A percentile compares a stretch with the other conserved stretches of the same genome.
These are phyloP conservation scores for Amiota communis DNA, from an alignment of 2,888 invertebrate genomes.

Conservation along the genomic window DNA sequence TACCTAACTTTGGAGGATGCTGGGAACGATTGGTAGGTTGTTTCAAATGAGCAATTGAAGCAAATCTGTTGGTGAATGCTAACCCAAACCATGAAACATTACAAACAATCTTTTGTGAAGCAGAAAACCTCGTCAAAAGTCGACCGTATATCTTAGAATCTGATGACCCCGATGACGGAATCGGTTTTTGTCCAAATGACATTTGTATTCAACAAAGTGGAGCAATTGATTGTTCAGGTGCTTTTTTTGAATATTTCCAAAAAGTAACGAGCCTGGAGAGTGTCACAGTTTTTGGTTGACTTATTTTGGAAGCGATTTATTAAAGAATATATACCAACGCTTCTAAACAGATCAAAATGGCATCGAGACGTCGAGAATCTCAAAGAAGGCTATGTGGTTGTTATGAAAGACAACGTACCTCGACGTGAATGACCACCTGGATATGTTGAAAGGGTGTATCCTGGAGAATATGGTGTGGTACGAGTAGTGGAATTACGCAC, in stretches of 20 bases:
- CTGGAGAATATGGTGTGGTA: too few relatives aligned
- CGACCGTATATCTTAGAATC: conserved; percentile 33
- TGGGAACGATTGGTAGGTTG: conserved; percentile 52
- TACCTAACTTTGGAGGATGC: conserved; percentile 44
- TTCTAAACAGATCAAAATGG: too few relatives aligned
- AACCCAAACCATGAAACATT: conserved; percentile 46
- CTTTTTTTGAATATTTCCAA: conserved; percentile 18
- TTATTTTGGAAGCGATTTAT: too few relatives aligned
- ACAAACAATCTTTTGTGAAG: conserved; percentile 35
- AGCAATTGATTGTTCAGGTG: conserved; percentile 24
- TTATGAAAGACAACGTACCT: too few relatives aligned
- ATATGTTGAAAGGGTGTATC: too few relatives aligned
- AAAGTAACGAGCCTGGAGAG: conserved; percentile 31
- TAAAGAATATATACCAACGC: too few relatives aligned
- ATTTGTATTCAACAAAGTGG: conserved; percentile 21
- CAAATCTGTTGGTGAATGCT: conserved; percentile 37
- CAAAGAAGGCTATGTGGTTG: too few relatives aligned
- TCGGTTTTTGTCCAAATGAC: conserved; percentile 30
- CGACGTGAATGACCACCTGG: too few relatives aligned
- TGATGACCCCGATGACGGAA: conserved; percentile 32
- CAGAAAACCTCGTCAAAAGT: conserved; percentile 36
- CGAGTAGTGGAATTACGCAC: too few relatives aligned
- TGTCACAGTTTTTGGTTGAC: too few relatives aligned
- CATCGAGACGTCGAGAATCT: too few relatives aligned
- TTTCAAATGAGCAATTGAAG: conserved; percentile 43